These are phyloP conservation scores for Salminus brasiliensis DNA, from an alignment of 2,113 vertebrate genomes.

Conservation along the genomic window DNA sequence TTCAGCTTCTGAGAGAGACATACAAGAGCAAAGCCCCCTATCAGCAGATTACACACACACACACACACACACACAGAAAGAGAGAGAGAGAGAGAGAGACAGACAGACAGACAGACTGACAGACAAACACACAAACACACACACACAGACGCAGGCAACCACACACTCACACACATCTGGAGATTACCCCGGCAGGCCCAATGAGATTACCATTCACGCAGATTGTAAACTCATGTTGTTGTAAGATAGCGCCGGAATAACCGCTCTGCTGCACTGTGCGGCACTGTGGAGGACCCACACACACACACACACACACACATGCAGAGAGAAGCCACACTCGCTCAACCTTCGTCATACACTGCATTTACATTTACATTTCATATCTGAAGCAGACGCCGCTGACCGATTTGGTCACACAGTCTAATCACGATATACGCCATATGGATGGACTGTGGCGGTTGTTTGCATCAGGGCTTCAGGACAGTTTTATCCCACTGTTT, in stretches of 20 bases:
- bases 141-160: constrained; percentile 25
- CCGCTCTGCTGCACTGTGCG: neutral
- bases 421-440: too few relatives aligned
- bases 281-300: neutral
- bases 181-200: constrained; percentile 57
- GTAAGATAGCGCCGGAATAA: constrained; percentile 42
- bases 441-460: too few relatives aligned
- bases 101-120: constrained; percentile 2
- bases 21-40: constrained; percentile 40
- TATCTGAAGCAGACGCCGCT: too few relatives aligned
- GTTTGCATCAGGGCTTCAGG: too few relatives aligned
- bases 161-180: constrained; percentile 32
- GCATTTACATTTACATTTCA: neutral
- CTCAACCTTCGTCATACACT: constrained; percentile 51
- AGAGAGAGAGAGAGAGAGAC: constrained; percentile 21
- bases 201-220: constrained; percentile 64
- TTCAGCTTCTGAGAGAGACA: constrained; percentile 66
- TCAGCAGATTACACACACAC: constrained; percentile 50
- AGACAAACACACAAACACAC: constrained; percentile 39
- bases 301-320: constrained; percentile 35
- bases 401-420: too few relatives aligned
- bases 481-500: too few relatives aligned
- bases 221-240: constrained; percentile 57
- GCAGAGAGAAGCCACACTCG: constrained; percentile 47
- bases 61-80: constrained; percentile 33